Base-by-base conservation (phyloP, 2,113 vertebrate genomes). In the Aplodontia rufa region DNA sequence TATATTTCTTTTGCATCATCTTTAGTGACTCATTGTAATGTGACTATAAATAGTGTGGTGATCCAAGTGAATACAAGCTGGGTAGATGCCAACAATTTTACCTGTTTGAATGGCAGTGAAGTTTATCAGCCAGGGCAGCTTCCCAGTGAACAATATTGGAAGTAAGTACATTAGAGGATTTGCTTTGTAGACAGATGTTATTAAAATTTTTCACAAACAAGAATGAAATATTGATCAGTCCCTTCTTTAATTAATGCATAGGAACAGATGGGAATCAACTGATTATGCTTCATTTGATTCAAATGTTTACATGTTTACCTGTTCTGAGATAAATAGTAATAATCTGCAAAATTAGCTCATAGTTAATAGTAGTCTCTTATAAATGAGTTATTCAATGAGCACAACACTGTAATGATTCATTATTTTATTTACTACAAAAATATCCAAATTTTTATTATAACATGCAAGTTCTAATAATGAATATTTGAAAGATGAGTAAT, bases 71-170 rank as follows among this genome's bases (percentile, higher is more conserved):
- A 99, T 97, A 98, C 97, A 87, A 97, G 97, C 0, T 98, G 97
- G 76, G 45, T 98, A 51, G 1, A 9, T 0, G 45, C 4, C 91
- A 95, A 98, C 58, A 99, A 99, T 88, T 92, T 96, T 79, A 99
- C 98, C 0, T 99, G 98, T 85, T 20, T 98, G 1, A 98, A 98
- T 11, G 98, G 95, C 86, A 98, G 95, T 55, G 97, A 98, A 83
- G 80, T 51, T 79, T 97, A 92, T 89, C 97, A 80, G 64, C 79
- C 98, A 47, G 97, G 98, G 42, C 98, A 99, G 95, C 99, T 98
- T 96, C 99, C 98, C 35, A 99, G 98, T 89, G 99, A 99, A 89
- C 99, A 99, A 62, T 99, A 99, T 97, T 99, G 99, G 99, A 98
- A 99, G 99, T 99, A 98, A 99, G 99, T 98, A 94, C 4, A 17